These are phyloP conservation scores for Willisornis vidua DNA, from an alignment of 2,113 vertebrate genomes.

Conservation along the genomic window DNA sequence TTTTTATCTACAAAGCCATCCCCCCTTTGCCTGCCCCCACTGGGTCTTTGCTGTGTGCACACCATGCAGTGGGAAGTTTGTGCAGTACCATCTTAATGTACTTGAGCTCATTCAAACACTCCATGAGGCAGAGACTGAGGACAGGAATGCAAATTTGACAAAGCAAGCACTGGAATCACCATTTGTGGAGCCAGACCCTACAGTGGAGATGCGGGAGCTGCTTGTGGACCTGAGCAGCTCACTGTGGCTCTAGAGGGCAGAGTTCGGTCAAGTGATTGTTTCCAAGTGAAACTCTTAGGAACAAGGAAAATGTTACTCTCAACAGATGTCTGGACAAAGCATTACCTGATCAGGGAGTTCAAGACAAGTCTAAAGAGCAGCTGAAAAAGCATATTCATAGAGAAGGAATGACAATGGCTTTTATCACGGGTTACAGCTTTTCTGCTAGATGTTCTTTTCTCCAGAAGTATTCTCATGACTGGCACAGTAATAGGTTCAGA, in stretches of 20 bases:
- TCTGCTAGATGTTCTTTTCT: not conserved
- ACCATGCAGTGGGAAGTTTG: not conserved
- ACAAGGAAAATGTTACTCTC: not conserved
- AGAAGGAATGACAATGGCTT: not conserved
- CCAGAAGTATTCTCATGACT: not conserved
- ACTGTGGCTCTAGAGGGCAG: not conserved
- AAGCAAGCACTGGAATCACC: not conserved
- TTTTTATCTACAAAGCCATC: not conserved
- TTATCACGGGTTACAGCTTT: not conserved
- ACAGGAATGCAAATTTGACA: not conserved
- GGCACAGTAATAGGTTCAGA: not conserved
- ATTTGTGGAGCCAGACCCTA: not conserved
- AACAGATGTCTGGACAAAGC: not conserved
- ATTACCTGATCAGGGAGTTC: not conserved
- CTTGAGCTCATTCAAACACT: not conserved
- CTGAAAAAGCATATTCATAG: not conserved
- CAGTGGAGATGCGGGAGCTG: not conserved
- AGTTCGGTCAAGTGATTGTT: fast-evolving
- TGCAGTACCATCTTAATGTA: not conserved
- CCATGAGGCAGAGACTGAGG: not conserved
- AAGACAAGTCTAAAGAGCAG: not conserved
- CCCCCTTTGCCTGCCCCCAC: not conserved
- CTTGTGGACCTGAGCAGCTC: not conserved
- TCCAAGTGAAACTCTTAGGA: not conserved
- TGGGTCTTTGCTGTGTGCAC: not conserved